phyloP scores from a whole-genome alignment of 2,797 vertebrate species.

The Pempheris klunzingeri region DNA sequence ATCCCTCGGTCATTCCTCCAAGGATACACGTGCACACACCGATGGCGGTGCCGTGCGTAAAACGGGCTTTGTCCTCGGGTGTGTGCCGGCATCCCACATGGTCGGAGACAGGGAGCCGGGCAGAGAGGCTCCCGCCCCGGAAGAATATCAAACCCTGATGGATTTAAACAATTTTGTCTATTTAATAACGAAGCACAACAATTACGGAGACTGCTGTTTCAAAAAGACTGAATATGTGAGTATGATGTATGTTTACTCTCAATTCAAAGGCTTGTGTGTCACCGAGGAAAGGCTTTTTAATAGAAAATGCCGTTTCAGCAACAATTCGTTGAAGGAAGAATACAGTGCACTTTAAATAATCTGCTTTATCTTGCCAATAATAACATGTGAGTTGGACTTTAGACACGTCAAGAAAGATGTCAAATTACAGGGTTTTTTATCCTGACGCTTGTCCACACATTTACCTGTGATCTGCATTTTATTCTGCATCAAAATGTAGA shows the following conservation, averaged over 20 bases:
- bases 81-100: conserved; percentile 53
- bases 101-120: conserved; percentile 5
- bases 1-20: conserved; percentile 14
- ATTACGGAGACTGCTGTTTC: conserved; percentile 12
- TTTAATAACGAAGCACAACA: neutral
- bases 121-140: conserved; percentile 23
- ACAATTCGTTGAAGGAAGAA: neutral
- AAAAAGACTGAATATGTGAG: conserved; percentile 40
- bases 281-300: neutral
- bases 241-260: conserved; percentile 27
- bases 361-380: neutral
- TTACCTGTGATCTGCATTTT: neutral
- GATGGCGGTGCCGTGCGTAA: conserved; percentile 27
- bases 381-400: neutral
- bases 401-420: neutral
- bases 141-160: conserved; percentile 1
- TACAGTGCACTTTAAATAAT: neutral
- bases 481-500: neutral
- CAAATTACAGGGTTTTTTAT: neutral
- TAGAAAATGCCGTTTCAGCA: neutral
- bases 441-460: neutral
- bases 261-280: neutral
- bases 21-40: conserved; percentile 1
- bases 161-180: conserved; percentile 10
- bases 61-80: conserved; percentile 54